Percentiles rank a stretch among this genome's conserved stretches.
These are phyloP conservation scores for Drosophila tristis DNA, from an alignment of 1,140 invertebrate genomes.

Conservation along the genomic window DNA sequence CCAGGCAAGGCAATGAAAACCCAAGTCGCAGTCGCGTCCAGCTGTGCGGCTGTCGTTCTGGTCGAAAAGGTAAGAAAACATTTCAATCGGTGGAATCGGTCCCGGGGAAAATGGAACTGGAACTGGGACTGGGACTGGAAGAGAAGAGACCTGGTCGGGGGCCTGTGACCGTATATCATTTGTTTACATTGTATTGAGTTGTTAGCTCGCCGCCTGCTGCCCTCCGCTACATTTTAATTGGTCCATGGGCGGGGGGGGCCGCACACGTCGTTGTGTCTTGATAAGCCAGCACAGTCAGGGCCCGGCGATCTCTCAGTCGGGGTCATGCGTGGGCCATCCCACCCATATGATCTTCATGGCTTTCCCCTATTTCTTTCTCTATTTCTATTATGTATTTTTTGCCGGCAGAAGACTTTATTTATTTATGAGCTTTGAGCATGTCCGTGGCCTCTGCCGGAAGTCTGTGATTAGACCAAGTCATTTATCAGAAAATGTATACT, in stretches of 20 bases:
- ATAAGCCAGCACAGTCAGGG: constrained; percentile 40
- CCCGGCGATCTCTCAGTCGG: constrained; percentile 19
- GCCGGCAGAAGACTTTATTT: constrained; percentile 19
- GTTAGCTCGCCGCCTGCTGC: constrained; percentile 68
- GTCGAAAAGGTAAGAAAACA: constrained; percentile 48
- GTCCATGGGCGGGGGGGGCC: constrained; percentile 40
- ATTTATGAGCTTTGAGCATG: constrained; percentile 51
- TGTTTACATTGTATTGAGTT: constrained; percentile 83
- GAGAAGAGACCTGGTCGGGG: constrained; percentile 15
- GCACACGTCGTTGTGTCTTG: constrained; percentile 61
- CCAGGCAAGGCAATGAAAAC: constrained; percentile 17
- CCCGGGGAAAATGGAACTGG: constrained; percentile 13
- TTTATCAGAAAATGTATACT: constrained; percentile 34
- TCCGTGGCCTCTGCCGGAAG: constrained; percentile 49
- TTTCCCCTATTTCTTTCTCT: neutral
- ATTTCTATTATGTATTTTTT: constrained; percentile 4
- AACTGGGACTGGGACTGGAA: constrained; percentile 22
- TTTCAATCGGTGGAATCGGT: constrained; percentile 40
- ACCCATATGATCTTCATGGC: neutral
- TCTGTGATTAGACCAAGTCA: constrained; percentile 41
- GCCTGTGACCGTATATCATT: constrained; percentile 77
- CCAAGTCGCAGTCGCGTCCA: constrained; percentile 18
- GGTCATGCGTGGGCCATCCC: constrained; percentile 53
- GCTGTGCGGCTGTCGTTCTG: constrained; percentile 50
- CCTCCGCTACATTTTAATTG: constrained; percentile 66